These are phyloP conservation scores for Micrastur ruficollis DNA, from an alignment of 2,797 vertebrate genomes.

Conservation along the genomic window DNA sequence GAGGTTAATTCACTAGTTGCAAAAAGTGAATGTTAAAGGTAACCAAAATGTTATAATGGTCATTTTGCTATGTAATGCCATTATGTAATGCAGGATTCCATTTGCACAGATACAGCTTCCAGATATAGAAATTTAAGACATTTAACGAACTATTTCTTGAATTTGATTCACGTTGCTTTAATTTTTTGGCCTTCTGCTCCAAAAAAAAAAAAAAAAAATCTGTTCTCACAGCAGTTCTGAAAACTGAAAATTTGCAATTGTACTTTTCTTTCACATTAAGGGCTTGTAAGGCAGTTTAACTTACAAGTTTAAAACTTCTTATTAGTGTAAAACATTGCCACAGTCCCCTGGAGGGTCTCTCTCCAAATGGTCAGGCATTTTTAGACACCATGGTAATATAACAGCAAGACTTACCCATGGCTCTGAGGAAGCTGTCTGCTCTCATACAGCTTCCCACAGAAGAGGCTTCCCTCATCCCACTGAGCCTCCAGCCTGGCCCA, in stretches of 20 bases:
- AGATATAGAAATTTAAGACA: neutral
- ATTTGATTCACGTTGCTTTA: neutral
- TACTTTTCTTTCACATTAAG: neutral
- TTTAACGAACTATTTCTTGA: neutral
- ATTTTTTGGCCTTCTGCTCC: neutral
- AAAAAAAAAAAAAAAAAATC: neutral
- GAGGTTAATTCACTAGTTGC: neutral
- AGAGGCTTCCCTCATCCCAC: neutral
- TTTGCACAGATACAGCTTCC: neutral
- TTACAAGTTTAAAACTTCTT: neutral
- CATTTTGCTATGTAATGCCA: neutral
- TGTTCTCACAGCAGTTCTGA: neutral
- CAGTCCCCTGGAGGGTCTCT: neutral
- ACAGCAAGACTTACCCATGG: rapidly evolving
- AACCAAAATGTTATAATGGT: neutral
- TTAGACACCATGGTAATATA: neutral
- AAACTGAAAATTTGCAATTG: neutral
- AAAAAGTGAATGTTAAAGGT: neutral
- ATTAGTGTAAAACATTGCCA: neutral
- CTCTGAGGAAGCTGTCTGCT: neutral
- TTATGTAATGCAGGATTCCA: neutral
- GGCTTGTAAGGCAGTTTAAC: neutral
- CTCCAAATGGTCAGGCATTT: neutral
- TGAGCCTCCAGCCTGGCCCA: neutral
- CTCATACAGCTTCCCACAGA: neutral